Base-by-base conservation (phyloP, 2,888 invertebrate species). In the Cryptus viduatorius region DNA sequence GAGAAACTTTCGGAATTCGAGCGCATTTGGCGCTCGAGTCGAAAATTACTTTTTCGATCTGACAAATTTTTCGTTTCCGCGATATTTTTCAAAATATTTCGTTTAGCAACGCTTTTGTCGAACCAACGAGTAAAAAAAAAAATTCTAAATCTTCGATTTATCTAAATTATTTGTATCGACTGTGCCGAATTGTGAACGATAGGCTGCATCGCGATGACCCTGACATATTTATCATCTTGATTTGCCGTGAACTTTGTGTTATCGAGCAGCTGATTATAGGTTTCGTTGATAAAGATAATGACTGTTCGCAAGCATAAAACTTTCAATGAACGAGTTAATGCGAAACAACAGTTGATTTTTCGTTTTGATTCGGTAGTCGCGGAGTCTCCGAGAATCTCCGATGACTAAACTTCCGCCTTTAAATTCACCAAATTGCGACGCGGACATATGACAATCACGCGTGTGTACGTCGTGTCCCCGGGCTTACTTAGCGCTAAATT, bases 221-320 rank as follows among this genome's bases (percentile, higher is more conserved):
- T 42, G 59, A 29, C 61, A 71, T 50, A 44, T 61, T 79, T 79
- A 79, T 79, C 79, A 29, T 61, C 7, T 56, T 37, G 61, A 59
- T 56, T 67, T 48, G 19, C 14, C 42, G 29, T 56, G 59, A 61
- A 68, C 24, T 56, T 56, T 76, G 16, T 56, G 53, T 16, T 46
- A 67, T 67, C 67, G 19, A 44, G 48, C 24, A 24, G 16, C 19
- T 24, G 67, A 67, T 67, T 67, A 14, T 24, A 19, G 16, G 42
- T 14, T 67, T 48, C 67, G 46, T 12, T 5, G 42, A 67, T 67
- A 44, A 67, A 24, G 44, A 67, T 67, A 19, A 44, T 24, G 4
- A 37, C 37, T 19, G 19, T 19, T 16, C 16, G 53, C 53, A 16
- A 16, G 37, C 37, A 37, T 19, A 8, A 16, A 53, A 53, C 53